Conservation (phyloP, 2,113 vertebrate genomes). For the Anolis carolinensis region DNA sequence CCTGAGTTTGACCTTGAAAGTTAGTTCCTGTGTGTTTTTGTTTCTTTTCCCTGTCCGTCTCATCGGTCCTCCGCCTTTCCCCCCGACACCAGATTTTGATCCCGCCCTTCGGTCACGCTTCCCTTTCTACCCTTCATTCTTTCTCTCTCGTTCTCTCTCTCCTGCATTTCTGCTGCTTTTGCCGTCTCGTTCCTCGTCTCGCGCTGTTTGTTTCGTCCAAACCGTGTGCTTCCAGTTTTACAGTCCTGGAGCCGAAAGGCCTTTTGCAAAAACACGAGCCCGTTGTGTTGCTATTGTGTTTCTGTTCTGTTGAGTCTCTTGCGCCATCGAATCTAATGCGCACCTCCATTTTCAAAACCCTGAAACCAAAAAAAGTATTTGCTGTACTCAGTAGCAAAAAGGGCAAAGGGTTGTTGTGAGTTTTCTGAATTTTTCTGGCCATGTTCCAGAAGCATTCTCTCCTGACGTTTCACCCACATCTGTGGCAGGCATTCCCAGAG, state of each 20-base stretch:
- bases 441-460: too few species aligned
- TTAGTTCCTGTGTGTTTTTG: constrained; percentile 91
- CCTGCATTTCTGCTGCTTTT: constrained; percentile 5
- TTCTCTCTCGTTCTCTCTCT: constrained; percentile 10
- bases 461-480: too few species aligned
- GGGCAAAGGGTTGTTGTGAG: too few species aligned
- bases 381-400: too few species aligned
- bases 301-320: neutral
- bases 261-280: constrained; percentile 22
- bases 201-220: constrained; percentile 66
- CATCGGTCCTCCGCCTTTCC: constrained; percentile 63
- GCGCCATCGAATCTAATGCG: too few species aligned
- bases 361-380: too few species aligned
- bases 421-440: too few species aligned
- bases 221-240: constrained; percentile 70
- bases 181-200: constrained; percentile 49
- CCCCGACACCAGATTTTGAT: constrained; percentile 45
- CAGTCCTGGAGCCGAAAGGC: constrained; percentile 41
- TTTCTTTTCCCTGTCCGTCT: constrained; percentile 76
- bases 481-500: too few species aligned
- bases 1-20: constrained; percentile 96
- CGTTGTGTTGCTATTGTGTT: neutral
- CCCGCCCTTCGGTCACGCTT: constrained; percentile 48
- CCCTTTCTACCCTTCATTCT: constrained; percentile 40
- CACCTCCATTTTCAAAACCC: too few species aligned